Conservation (phyloP, 2,113 vertebrate species). For the Cyrtonyx montezumae region DNA sequence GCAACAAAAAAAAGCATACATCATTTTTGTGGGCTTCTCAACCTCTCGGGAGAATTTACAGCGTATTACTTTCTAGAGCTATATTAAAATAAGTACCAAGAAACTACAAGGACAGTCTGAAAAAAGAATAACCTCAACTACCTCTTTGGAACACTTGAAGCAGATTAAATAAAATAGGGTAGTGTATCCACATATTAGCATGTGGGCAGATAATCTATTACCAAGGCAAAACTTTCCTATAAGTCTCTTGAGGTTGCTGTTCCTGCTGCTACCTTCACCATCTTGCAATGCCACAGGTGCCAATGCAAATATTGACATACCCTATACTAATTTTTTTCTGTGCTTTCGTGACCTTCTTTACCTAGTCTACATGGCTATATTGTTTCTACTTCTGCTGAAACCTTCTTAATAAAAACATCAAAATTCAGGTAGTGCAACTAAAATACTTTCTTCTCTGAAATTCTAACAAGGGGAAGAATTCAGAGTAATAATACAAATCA, state of each 20-base stretch:
- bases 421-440: not conserved
- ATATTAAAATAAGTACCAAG: constrained; percentile 8
- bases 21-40: not conserved
- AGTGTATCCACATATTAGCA: not conserved
- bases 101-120: not conserved
- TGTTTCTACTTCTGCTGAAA: not conserved
- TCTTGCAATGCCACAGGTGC: not conserved
- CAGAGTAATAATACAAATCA: not conserved
- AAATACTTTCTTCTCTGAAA: not conserved
- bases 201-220: not conserved
- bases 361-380: not conserved
- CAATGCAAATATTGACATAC: constrained; percentile 36
- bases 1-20: not conserved
- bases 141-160: not conserved
- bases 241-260: not conserved
- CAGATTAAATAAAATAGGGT: not conserved
- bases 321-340: not conserved
- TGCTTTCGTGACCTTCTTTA: not conserved
- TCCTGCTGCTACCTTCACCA: not conserved
- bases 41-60: not conserved
- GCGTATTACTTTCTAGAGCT: not conserved
- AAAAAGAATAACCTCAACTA: not conserved
- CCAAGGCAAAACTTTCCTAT: not conserved
- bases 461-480: not conserved
- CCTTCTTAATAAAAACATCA: not conserved